Conservation (phyloP, 2,888 invertebrate species). For the Elysia crispata region DNA sequence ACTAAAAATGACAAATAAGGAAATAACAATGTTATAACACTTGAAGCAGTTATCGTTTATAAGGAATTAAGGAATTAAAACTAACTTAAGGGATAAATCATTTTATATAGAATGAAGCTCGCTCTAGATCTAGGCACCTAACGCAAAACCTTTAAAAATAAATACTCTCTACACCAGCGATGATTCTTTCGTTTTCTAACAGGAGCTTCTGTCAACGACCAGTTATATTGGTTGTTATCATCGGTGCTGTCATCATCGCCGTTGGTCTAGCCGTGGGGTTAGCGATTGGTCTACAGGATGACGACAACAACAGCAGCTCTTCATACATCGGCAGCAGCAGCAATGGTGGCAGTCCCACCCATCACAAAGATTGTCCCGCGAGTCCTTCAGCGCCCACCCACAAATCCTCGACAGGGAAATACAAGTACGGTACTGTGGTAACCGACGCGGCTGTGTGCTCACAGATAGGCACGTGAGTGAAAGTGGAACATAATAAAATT, state of each 20-base stretch:
- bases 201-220: conserved; percentile 24
- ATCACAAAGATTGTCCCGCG: no score
- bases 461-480: conserved; percentile 46
- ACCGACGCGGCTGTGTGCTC: conserved; percentile 39
- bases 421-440: conserved; percentile 34
- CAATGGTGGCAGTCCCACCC: no score
- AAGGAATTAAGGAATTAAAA: no score
- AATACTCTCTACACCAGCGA: no score
- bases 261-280: conserved; percentile 48
- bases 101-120: no score
- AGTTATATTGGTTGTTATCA: conserved; percentile 39
- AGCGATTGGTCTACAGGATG: conserved; percentile 48
- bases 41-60: no score
- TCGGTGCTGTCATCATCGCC: conserved; percentile 46
- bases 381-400: not conserved
- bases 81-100: no score
- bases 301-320: not conserved
- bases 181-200: not conserved
- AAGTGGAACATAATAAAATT: not conserved
- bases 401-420: conserved; percentile 33
- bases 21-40: no score
- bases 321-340: no score
- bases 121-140: no score
- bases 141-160: no score
- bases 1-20: no score